Percentiles rank a stretch among this genome's conserved stretches.
phyloP scores from a whole-genome alignment of 2,888 invertebrate species.

The Dorcus hopei region DNA sequence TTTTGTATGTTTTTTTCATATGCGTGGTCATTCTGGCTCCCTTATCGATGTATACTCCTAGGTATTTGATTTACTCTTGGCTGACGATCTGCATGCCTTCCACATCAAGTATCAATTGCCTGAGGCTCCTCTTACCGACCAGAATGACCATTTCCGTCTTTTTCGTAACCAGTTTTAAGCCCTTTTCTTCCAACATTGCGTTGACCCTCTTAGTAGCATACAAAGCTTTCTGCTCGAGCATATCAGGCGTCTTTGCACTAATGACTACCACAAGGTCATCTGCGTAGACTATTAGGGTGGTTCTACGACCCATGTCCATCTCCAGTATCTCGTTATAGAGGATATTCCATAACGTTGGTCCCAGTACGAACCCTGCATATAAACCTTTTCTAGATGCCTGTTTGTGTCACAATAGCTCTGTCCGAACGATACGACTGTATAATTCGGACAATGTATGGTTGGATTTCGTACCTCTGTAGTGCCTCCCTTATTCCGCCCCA shows the following conservation, averaged over 20 bases:
- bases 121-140: constrained; percentile 11
- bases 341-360: too few species aligned
- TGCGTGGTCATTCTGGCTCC: neutral
- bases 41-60: neutral
- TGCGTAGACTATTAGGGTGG: constrained; percentile 7
- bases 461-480: too few species aligned
- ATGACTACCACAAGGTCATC: constrained; percentile 3
- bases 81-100: neutral
- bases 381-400: too few species aligned
- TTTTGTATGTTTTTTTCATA: neutral
- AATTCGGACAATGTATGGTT: too few species aligned
- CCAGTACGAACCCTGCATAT: too few species aligned
- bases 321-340: constrained; percentile 12
- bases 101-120: constrained; percentile 3
- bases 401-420: too few species aligned
- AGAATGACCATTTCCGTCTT: constrained; percentile 17
- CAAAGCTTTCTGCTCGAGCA: too few species aligned
- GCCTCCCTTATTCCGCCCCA: too few species aligned
- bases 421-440: too few species aligned
- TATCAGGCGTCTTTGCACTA: too few species aligned
- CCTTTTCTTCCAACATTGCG: neutral
- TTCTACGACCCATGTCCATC: neutral
- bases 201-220: too few species aligned
- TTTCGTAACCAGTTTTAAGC: constrained; percentile 10
- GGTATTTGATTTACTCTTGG: neutral